phyloP scores from a whole-genome alignment of 2,113 vertebrate genomes.

The Eurypyga helias region DNA sequence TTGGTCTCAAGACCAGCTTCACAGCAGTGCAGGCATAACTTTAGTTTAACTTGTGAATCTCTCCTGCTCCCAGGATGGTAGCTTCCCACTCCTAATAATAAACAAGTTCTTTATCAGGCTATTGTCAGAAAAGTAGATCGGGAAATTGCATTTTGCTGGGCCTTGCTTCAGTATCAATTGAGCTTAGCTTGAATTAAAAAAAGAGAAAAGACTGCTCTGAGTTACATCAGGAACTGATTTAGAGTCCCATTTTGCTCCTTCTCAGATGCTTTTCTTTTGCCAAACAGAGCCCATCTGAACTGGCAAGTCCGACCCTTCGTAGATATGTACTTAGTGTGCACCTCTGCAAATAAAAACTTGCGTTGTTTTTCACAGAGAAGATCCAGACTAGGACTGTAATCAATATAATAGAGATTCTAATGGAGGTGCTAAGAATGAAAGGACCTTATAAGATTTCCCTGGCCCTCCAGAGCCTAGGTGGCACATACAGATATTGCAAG shows the following conservation, averaged over 20 bases:
- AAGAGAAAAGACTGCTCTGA: not conserved
- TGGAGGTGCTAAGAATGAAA: not conserved
- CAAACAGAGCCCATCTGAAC: not conserved
- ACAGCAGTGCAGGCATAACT: not conserved
- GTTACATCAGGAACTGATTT: not conserved
- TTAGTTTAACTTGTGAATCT: not conserved
- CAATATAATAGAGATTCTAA: not conserved
- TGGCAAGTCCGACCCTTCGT: not conserved
- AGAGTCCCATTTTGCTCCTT: not conserved
- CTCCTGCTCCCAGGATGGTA: not conserved
- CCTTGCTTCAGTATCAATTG: not conserved
- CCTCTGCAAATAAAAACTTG: not conserved
- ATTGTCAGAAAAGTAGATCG: not conserved
- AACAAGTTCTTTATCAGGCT: not conserved
- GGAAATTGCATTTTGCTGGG: not conserved
- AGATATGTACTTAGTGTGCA: accelerated
- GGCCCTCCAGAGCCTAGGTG: not conserved
- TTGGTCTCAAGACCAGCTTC: not conserved
- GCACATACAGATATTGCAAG: not conserved
- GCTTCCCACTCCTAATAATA: not conserved
- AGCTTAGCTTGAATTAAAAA: not conserved
- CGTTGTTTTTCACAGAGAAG: not conserved
- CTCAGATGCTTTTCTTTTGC: not conserved
- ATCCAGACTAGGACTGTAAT: not conserved
- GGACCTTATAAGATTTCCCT: not conserved